Evolutionary conservation across 2,888 invertebrate genomes (phyloP), one percentile per base, ranked within the genome.

Genomic region (Ctenicera cuprea): DNA sequence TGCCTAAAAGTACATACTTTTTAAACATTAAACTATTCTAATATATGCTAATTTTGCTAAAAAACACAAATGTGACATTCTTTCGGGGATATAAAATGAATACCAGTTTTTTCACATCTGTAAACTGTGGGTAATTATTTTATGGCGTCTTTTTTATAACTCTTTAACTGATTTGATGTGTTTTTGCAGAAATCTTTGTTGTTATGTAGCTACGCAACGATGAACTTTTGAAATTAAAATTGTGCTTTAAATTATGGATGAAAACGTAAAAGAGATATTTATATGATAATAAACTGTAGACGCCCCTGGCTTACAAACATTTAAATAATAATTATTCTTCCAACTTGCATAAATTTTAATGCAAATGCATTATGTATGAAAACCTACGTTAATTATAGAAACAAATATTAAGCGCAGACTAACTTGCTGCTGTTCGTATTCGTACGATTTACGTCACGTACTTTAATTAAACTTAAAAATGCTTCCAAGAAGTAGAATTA

Each of bases 21-120:
- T 16, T 38, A 57, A 30, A 38, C 52, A 54, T 54, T 65, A 52
- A 54, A 66, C 8, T 41, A 43, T 66, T 66, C 18, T 54, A 54
- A 66, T 64, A 18, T 64, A 64, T 64, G 64, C 64, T 64, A 66
- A 66, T 54, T 66, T 26, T 54, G 54, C 9, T 57, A 12, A 41
- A 33, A 66, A 66, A 54, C 66, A 66, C 54, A 57, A 41, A 57
- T 14, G 14, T 57, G 12, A 26, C 38, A 59, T 59, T 59, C 59
- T 38, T 59, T 11, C 59, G 4, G 38, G 14, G 18, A 38, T 26
- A 59, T 38, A 16, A 54, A 54, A 20, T 14, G 9, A 5, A 22
- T 37, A 59, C 20, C 59, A 59, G 37, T 59, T 59, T 30, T 50
- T 50, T 50, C 1, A 2, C 3, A 16, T n/a, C 8, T n/a, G n/a